Conservation (phyloP, 2,797 vertebrate genomes). For the Rhynchotus rufescens region DNA sequence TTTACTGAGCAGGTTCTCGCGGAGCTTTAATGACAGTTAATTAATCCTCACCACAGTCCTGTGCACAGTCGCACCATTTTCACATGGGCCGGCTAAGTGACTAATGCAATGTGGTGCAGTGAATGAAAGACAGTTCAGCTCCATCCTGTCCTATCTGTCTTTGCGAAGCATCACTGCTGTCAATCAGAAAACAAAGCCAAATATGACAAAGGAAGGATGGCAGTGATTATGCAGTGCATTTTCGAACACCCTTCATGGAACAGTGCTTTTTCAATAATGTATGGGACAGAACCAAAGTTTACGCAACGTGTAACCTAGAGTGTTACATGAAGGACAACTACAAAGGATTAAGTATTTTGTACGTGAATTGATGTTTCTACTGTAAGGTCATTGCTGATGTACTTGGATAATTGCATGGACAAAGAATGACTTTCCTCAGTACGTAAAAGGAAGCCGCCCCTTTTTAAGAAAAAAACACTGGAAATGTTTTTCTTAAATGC, state of each 20-base stretch:
- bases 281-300: background rate
- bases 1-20: conserved; percentile 14
- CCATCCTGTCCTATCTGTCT: background rate
- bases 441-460: background rate
- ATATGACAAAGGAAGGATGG: background rate
- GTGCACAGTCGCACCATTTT: background rate
- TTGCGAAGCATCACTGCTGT: background rate
- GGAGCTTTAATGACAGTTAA: background rate
- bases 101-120: background rate
- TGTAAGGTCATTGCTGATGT: background rate
- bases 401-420: background rate
- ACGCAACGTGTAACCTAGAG: background rate
- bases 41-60: background rate
- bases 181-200: background rate
- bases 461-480: background rate
- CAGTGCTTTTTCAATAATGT: background rate
- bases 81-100: background rate
- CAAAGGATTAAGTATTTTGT: conserved; percentile 13
- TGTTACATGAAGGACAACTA: background rate
- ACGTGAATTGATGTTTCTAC: conserved; percentile 6
- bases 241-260: background rate
- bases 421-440: conserved; percentile 1
- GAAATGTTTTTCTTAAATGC: background rate
- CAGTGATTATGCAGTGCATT: background rate
- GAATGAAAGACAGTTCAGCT: background rate